phyloP scores from a whole-genome alignment of 2,113 vertebrate genomes.

The Hiodon tergisus region DNA sequence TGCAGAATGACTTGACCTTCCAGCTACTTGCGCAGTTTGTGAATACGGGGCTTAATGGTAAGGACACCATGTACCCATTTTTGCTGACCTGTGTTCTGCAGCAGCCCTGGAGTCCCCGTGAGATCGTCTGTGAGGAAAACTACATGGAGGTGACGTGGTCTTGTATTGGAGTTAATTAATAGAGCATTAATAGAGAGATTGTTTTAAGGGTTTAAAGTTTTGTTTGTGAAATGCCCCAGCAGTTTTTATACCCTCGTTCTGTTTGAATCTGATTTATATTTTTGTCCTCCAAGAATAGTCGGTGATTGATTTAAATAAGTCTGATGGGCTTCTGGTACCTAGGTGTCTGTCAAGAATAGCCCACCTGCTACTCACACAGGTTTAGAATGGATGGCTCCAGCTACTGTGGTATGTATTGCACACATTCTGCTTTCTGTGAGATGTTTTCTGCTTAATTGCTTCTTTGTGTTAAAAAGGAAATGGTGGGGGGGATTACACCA shows the following conservation, averaged over 20 bases:
- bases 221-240: too few species aligned
- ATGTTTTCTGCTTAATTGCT: not conserved
- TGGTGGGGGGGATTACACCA: too few species aligned
- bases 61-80: conserved; percentile 27
- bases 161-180: not conserved
- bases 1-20: conserved; percentile 27
- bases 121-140: conserved; percentile 42
- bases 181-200: not conserved
- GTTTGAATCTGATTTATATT: too few species aligned
- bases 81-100: conserved; percentile 29
- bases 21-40: conserved; percentile 38
- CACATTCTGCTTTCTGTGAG: too few species aligned
- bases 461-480: too few species aligned
- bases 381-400: conserved; percentile 25
- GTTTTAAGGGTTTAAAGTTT: not conserved
- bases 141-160: conserved; percentile 38
- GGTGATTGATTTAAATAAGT: not conserved
- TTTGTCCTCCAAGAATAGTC: too few species aligned
- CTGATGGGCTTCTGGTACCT: not conserved
- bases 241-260: too few species aligned
- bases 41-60: conserved; percentile 13
- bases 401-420: conserved; percentile 20
- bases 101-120: conserved; percentile 33
- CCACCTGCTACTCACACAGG: conserved; percentile 21
- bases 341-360: conserved; percentile 37